phyloP scores from a whole-genome alignment of 2,888 invertebrate species.

The Xiphydria camelus region DNA sequence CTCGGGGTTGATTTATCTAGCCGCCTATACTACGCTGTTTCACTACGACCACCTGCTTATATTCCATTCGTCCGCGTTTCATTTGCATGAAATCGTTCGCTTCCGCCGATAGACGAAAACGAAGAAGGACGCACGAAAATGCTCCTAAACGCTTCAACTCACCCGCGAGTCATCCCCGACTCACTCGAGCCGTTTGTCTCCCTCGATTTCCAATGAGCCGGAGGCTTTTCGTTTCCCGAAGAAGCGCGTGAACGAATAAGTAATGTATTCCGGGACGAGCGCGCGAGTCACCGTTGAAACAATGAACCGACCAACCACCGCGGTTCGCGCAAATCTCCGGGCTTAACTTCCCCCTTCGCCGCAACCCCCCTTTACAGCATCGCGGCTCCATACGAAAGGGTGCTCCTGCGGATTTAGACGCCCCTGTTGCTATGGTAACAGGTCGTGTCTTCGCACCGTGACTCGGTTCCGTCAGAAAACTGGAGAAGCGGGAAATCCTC shows the following conservation, averaged over 20 bases:
- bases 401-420: constrained; percentile 47
- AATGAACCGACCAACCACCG: constrained; percentile 57
- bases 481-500: too few relatives aligned
- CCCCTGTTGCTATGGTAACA: constrained; percentile 49
- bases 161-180: too few relatives aligned
- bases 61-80: too few relatives aligned
- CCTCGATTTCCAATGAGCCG: too few relatives aligned
- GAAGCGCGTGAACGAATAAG: constrained; percentile 9
- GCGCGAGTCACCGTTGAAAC: constrained; percentile 44
- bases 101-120: too few relatives aligned
- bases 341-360: constrained; percentile 45
- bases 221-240: constrained; percentile 7
- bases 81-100: too few relatives aligned
- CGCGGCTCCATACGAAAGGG: constrained; percentile 10
- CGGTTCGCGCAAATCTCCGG: constrained; percentile 49
- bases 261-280: constrained; percentile 13
- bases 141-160: too few relatives aligned
- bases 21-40: too few relatives aligned
- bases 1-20: too few relatives aligned
- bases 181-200: too few relatives aligned
- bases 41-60: too few relatives aligned
- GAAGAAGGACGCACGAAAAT: too few relatives aligned
- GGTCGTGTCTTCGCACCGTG: background rate
- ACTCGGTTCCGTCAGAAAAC: background rate
- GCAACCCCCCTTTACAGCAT: constrained; percentile 4